A percentile compares a stretch with the other conserved stretches of the same genome.
Evolutionary conservation across 2,888 invertebrate genomes (phyloP).

Genomic region (Stratiomys singularior): DNA sequence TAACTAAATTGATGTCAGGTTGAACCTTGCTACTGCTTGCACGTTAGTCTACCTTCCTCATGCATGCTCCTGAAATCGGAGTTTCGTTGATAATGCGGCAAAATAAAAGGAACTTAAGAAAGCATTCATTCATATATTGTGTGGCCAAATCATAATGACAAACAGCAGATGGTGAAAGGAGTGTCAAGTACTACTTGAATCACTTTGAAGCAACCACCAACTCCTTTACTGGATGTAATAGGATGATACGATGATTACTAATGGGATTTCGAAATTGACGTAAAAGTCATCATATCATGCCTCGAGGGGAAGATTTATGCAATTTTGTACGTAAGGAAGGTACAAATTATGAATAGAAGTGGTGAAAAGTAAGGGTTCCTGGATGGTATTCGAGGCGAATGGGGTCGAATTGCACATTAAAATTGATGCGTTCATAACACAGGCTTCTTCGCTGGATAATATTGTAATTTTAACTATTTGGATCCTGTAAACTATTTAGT

Average conservation of each 20-base stretch:
- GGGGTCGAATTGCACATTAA: too few species aligned
- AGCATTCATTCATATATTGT: slow-evolving; percentile 25
- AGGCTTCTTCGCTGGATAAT: too few species aligned
- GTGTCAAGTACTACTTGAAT: slow-evolving; percentile 29
- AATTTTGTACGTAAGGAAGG: background rate
- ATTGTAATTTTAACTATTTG: too few species aligned
- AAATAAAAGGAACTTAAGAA: slow-evolving; percentile 31
- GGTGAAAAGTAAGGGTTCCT: background rate
- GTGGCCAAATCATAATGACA: slow-evolving; percentile 13
- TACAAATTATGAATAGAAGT: background rate
- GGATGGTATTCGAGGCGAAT: background rate
- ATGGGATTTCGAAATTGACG: slow-evolving; percentile 35
- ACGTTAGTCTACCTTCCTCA: background rate
- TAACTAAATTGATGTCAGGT: slow-evolving; percentile 38
- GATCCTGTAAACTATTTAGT: too few species aligned
- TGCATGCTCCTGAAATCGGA: background rate
- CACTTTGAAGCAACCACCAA: slow-evolving; percentile 16
- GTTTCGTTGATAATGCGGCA: slow-evolving; percentile 8
- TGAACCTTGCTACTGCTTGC: background rate
- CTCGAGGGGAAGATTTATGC: background rate
- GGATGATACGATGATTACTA: slow-evolving; percentile 26
- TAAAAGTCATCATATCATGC: background rate
- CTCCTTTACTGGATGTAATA: slow-evolving; percentile 16
- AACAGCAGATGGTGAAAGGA: background rate
- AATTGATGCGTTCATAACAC: too few species aligned